phyloP scores from a whole-genome alignment of 2,113 vertebrate species.

The Pseudorectes ferrugineus region DNA sequence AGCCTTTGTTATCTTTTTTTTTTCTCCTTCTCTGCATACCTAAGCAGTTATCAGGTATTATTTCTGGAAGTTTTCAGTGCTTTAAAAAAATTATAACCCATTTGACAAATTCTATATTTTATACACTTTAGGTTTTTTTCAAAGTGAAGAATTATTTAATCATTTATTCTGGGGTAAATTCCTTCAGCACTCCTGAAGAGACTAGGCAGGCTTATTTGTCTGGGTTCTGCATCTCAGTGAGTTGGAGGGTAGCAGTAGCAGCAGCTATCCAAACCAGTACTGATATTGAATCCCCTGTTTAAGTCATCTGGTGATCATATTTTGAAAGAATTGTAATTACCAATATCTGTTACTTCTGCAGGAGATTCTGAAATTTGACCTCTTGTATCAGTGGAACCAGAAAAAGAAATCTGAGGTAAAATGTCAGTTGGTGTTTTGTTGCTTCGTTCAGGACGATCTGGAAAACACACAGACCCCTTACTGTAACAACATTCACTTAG shows the following conservation, averaged over 20 bases:
- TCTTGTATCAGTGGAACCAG: conserved; percentile 56
- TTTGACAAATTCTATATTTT: neutral
- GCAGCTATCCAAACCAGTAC: neutral
- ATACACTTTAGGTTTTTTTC: neutral
- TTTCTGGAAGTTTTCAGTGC: neutral
- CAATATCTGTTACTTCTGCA: conserved; percentile 68
- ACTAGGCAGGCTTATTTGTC: neutral
- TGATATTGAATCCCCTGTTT: neutral
- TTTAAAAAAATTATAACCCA: neutral
- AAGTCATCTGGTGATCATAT: neutral
- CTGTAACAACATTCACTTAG: neutral
- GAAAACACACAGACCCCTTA: neutral
- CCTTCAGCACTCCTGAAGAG: neutral
- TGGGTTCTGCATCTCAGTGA: neutral
- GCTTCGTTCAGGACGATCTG: conserved; percentile 56
- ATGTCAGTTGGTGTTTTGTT: conserved; percentile 52
- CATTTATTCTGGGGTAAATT: neutral
- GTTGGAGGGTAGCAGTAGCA: accelerated
- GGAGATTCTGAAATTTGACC: conserved; percentile 56
- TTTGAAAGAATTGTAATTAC: conserved; percentile 47
- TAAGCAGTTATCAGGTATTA: neutral
- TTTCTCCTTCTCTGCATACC: neutral
- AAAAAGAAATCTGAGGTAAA: conserved; percentile 60
- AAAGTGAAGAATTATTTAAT: neutral
- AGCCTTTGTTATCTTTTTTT: neutral